phyloP scores from a whole-genome alignment of 92 coral and sea anemone species.

The Paramuricea clavata region DNA sequence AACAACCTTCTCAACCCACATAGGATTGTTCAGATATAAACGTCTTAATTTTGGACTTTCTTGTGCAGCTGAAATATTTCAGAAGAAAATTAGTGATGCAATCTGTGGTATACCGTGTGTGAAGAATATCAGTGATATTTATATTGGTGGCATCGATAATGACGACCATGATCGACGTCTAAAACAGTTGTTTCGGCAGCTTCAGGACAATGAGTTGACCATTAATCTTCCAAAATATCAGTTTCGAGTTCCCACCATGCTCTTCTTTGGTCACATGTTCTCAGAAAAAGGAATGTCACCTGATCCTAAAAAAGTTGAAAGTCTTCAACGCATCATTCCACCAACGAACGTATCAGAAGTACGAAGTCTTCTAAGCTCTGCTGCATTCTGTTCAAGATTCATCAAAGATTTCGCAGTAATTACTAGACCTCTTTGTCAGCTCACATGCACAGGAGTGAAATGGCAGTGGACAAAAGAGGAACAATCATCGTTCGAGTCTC shows the following conservation, averaged over 20 bases:
- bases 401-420: conserved; percentile 66
- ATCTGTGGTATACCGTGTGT: conserved; percentile 70
- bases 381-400: conserved; percentile 70
- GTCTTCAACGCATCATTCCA: conserved; percentile 59
- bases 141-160: conserved; percentile 26
- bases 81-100: conserved; percentile 64
- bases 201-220: conserved; percentile 37
- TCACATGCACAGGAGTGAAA: conserved; percentile 49
- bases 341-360: conserved; percentile 64
- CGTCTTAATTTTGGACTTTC: conserved; percentile 71
- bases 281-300: conserved; percentile 72
- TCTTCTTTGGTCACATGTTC: conserved; percentile 67
- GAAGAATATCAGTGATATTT: conserved; percentile 47
- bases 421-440: conserved; percentile 69
- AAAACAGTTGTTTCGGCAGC: conserved; percentile 32
- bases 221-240: conserved; percentile 39
- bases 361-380: conserved; percentile 60
- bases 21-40: conserved; percentile 62
- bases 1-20: conserved; percentile 70
- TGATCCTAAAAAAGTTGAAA: conserved; percentile 70
- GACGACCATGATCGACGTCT: conserved; percentile 34
- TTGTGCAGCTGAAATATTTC: conserved; percentile 71
- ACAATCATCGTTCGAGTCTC: conserved; percentile 39
- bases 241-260: conserved; percentile 43
- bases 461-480: conserved; percentile 19